A percentile compares a stretch with the other conserved stretches of the same genome.
phyloP scores from a whole-genome alignment of 1,140 invertebrate species.

The Tenebrio molitor region DNA sequence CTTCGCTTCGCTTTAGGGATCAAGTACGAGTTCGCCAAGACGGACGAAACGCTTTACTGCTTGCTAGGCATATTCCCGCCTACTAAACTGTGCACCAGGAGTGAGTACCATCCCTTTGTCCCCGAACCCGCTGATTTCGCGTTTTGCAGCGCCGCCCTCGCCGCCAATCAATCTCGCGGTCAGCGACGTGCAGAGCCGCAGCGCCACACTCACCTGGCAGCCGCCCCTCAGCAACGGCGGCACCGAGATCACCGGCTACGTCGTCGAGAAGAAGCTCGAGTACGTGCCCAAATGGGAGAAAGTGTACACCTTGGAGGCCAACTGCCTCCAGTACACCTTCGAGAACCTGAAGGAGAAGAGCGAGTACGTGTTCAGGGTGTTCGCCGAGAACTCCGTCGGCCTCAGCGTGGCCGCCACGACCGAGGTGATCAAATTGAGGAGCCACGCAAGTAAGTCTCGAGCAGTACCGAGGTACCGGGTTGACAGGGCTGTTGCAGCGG shows the following conservation, averaged over 20 bases:
- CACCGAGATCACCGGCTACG: slow-evolving; percentile 89
- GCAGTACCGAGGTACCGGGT: neutral
- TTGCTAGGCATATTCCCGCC: slow-evolving; percentile 73
- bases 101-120: slow-evolving; percentile 56
- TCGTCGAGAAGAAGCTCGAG: slow-evolving; percentile 90
- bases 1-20: slow-evolving; percentile 59
- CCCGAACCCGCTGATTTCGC: neutral
- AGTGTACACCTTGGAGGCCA: slow-evolving; percentile 86
- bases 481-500: slow-evolving; percentile 72
- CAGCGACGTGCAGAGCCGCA: slow-evolving; percentile 85
- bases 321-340: slow-evolving; percentile 81
- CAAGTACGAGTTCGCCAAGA: slow-evolving; percentile 64
- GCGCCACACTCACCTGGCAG: slow-evolving; percentile 89
- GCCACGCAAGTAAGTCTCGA: slow-evolving; percentile 90
- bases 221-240: slow-evolving; percentile 88
- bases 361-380: slow-evolving; percentile 91
- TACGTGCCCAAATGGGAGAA: slow-evolving; percentile 88
- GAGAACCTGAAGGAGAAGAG: slow-evolving; percentile 91
- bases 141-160: slow-evolving; percentile 81
- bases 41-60: slow-evolving; percentile 65
- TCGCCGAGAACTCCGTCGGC: slow-evolving; percentile 92
- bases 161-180: slow-evolving; percentile 83
- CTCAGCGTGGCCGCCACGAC: slow-evolving; percentile 84
- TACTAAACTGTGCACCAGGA: slow-evolving; percentile 64
- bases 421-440: slow-evolving; percentile 87